A percentile compares a stretch with the other conserved stretches of the same genome.
phyloP scores from a whole-genome alignment of 2,113 vertebrate genomes.

The Addax nasomaculatus region DNA sequence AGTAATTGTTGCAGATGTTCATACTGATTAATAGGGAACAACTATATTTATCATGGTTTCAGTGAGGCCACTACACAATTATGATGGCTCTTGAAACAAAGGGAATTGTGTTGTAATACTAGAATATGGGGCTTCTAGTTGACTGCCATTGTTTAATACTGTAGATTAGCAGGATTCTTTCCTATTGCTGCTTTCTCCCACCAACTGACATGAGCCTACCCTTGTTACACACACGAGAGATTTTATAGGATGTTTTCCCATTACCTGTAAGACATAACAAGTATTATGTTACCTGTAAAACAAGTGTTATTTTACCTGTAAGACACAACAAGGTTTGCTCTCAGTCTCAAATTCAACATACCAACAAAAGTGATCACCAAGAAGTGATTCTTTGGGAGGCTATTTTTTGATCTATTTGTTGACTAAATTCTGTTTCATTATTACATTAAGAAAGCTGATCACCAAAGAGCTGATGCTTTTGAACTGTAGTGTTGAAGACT shows the following conservation, averaged over 20 bases:
- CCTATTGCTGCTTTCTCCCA: background rate
- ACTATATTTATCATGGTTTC: constrained; percentile 49
- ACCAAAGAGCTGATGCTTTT: background rate
- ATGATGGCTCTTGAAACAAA: background rate
- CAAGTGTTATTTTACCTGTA: background rate
- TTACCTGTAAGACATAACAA: background rate
- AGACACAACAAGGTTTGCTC: background rate
- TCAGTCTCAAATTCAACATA: background rate
- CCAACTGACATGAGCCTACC: background rate
- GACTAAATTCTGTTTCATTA: background rate
- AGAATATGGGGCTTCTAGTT: background rate
- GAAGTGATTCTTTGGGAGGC: background rate
- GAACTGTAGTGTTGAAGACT: background rate
- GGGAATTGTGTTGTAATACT: background rate
- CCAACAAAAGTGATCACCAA: background rate
- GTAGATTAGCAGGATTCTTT: background rate
- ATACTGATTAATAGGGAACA: constrained; percentile 49
- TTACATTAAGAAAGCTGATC: background rate
- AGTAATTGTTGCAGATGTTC: constrained; percentile 57
- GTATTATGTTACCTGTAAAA: background rate
- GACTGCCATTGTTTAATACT: background rate
- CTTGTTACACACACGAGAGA: background rate
- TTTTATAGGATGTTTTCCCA: background rate
- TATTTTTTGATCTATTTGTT: background rate
- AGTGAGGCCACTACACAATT: background rate